Evolutionary conservation across 2,113 vertebrate genomes (phyloP), one percentile per base, ranked within the genome.

Genomic region (Amazona guildingii): DNA sequence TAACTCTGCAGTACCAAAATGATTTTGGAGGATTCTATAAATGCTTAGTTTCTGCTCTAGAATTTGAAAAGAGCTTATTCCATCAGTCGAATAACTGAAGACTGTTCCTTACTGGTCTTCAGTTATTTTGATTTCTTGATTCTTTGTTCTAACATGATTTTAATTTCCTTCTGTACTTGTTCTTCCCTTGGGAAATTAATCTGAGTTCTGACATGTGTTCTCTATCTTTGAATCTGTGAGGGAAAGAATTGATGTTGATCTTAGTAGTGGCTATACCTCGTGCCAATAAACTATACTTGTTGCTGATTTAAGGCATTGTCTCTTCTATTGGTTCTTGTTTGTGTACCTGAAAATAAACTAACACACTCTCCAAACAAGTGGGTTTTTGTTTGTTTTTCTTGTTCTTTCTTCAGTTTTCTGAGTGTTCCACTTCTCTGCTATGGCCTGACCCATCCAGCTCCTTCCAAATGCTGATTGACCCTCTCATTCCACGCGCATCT

Each of bases 131-230:
- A 78, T 87, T 94, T 87, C 88, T 92, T 89, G 86, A 92, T 92
- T 95, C 88, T 70, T 86, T 94, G 31, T 94, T 91, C 86, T 92
- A 94, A 93, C 41, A 77, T 80, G 52, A 89, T 94, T 93, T 92
- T 83, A 83, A 54, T 95, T 94, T 96, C 28, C 37, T 85, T 87
- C 43, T 85, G 25, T 82, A 73, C 86, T 91, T 94, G 63, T 82
- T 75, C 77, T 74, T 93, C 86, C 77, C 77, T 27, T 88, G 91
- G 88, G 91, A 94, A 94, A 95, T 96, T 91, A 92, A 43, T 94
- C 75, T 67, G 94, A 82, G 63, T 87, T 86, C 74, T 85, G 86
- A 94, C 88, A 82, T 29, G 57, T 94, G 91, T 94, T 96, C 88
- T 75, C 52, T 83, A 35, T 93, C 64, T 24, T 55, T 92, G 83